Evolutionary conservation across 2,113 vertebrate genomes (phyloP).

Genomic region (Seriola quinqueradiata): DNA sequence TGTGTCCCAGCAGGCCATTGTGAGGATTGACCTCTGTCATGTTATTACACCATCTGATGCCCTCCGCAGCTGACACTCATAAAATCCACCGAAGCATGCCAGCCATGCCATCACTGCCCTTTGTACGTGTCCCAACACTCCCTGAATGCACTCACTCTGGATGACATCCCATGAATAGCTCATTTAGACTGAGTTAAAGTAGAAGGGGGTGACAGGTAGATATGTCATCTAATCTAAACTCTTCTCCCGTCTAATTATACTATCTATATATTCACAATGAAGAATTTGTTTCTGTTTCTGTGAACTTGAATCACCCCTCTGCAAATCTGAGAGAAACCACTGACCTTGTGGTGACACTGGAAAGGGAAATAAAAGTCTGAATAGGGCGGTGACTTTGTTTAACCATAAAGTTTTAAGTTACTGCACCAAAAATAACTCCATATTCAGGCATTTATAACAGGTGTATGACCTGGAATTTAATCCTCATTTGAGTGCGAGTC

Average conservation of each 20-base stretch:
- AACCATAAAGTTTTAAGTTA: conserved; percentile 11
- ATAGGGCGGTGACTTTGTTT: conserved; percentile 16
- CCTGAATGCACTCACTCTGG: conserved; percentile 25
- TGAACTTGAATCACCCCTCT: neutral
- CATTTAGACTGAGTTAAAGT: conserved; percentile 2
- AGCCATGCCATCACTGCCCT: conserved; percentile 64
- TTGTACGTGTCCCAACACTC: conserved; percentile 61
- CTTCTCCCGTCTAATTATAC: neutral
- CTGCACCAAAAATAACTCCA: conserved; percentile 30
- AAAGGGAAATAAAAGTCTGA: conserved; percentile 36
- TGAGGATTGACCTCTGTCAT: conserved; percentile 58
- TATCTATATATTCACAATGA: neutral
- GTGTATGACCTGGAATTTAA: conserved; percentile 37
- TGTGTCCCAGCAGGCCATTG: conserved; percentile 14
- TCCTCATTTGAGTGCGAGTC: conserved; percentile 10
- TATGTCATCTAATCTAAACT: conserved; percentile 10
- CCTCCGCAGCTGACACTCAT: conserved; percentile 68
- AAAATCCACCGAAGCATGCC: conserved; percentile 64
- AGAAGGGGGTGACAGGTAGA: conserved; percentile 53
- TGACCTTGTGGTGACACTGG: conserved; percentile 2
- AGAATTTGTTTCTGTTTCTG: neutral
- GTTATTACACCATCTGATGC: conserved; percentile 66
- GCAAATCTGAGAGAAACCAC: neutral
- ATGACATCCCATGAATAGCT: conserved; percentile 33
- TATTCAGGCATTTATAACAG: conserved; percentile 34